A percentile compares a stretch with the other conserved stretches of the same genome.
These are phyloP conservation scores for Phlogophora meticulosa DNA, from an alignment of 2,888 invertebrate species.

Conservation along the genomic window DNA sequence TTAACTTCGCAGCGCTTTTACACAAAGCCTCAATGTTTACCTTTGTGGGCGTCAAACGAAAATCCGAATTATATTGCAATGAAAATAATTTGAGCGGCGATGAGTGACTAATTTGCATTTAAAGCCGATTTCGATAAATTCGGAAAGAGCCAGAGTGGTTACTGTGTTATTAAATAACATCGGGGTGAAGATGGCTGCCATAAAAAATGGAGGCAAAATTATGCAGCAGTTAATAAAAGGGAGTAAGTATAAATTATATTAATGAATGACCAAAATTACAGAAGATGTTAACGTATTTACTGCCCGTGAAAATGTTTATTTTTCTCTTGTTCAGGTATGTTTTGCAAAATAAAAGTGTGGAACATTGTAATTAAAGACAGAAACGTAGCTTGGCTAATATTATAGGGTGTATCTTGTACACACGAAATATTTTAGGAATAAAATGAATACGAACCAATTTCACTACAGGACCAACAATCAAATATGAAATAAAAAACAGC, in stretches of 20 bases:
- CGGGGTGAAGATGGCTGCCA: conserved; percentile 14
- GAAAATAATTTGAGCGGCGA: conserved; percentile 28
- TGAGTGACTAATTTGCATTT: conserved; percentile 36
- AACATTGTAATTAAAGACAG: conserved; percentile 5
- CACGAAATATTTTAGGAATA: too few relatives aligned
- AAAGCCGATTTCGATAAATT: conserved; percentile 23
- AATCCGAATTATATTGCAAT: conserved; percentile 34
- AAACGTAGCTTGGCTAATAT: neutral
- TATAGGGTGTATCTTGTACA: too few relatives aligned
- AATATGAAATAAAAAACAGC: too few relatives aligned
- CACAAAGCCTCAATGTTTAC: conserved; percentile 14
- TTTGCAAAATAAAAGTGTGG: neutral
- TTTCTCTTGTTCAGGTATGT: neutral
- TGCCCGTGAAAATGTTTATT: neutral
- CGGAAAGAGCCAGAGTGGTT: conserved; percentile 1
- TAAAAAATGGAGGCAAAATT: conserved; percentile 24
- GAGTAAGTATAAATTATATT: conserved; percentile 15
- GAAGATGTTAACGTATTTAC: conserved; percentile 2
- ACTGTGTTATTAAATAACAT: conserved; percentile 27
- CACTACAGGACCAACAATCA: too few relatives aligned
- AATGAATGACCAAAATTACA: conserved; percentile 18
- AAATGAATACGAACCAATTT: too few relatives aligned
- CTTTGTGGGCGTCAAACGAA: conserved; percentile 17
- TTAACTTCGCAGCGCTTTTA: conserved; percentile 13
- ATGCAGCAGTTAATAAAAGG: conserved; percentile 1